Percentiles rank a stretch among this genome's conserved stretches.
Evolutionary conservation across 2,888 invertebrate species (phyloP).

Genomic region (Tiliacea aurago): DNA sequence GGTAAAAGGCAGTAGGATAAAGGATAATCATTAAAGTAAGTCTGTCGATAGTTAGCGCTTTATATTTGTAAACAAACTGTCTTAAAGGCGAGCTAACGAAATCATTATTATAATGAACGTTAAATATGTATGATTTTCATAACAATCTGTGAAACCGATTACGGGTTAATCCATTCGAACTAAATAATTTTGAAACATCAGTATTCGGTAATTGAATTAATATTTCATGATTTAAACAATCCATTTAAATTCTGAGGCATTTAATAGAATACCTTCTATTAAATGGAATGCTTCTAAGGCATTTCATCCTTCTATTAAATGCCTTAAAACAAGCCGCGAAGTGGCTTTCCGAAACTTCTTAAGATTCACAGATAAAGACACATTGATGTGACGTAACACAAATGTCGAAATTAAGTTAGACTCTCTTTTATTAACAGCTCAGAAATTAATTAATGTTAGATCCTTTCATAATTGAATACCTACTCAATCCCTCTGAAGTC

Average conservation of each 20-base stretch:
- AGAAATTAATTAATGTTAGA: constrained; percentile 70
- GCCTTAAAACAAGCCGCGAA: neutral
- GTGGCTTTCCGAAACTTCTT: neutral
- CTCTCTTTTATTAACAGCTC: constrained; percentile 31
- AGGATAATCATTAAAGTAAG: constrained; percentile 2
- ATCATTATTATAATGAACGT: constrained; percentile 19
- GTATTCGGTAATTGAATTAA: constrained; percentile 5
- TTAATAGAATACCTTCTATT: neutral
- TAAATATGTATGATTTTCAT: constrained; percentile 21
- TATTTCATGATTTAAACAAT: neutral
- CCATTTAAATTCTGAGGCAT: neutral
- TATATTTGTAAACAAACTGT: constrained; percentile 5
- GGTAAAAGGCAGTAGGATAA: neutral
- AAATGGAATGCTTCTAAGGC: no score
- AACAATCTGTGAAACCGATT: constrained; percentile 24
- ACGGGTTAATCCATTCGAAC: constrained; percentile 17
- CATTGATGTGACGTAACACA: constrained; percentile 19
- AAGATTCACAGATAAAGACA: constrained; percentile 6
- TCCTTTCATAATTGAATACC: constrained; percentile 65
- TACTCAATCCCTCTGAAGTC: constrained; percentile 56
- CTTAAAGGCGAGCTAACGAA: constrained; percentile 5
- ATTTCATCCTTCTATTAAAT: neutral
- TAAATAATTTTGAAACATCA: constrained; percentile 22
- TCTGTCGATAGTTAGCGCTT: neutral
- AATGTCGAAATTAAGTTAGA: constrained; percentile 30